Percentiles rank a stretch among this genome's conserved stretches.
These are phyloP conservation scores for Podilymbus podiceps DNA, from an alignment of 2,113 vertebrate species.

Conservation along the genomic window DNA sequence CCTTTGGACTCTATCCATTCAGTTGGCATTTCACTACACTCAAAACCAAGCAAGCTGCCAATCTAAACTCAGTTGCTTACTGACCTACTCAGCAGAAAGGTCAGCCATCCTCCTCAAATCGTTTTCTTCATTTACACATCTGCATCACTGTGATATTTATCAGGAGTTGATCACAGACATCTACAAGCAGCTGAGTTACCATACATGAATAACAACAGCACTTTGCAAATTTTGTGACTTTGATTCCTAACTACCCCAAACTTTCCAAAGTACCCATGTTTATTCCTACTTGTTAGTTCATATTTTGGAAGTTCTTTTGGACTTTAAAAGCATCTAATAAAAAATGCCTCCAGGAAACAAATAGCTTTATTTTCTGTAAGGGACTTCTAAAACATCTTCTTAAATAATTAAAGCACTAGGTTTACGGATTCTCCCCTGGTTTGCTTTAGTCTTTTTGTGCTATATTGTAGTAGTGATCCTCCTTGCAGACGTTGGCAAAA, in stretches of 20 bases:
- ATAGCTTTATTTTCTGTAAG: not conserved
- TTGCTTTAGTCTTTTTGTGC: not conserved
- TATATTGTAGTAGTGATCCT: not conserved
- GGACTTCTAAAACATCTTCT: not conserved
- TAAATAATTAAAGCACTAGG: not conserved
- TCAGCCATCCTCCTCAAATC: not conserved
- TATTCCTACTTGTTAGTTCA: not conserved
- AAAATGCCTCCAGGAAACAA: not conserved
- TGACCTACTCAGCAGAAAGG: conserved; percentile 31
- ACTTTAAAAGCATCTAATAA: not conserved
- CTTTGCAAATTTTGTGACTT: not conserved
- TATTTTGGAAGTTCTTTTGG: not conserved
- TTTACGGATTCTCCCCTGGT: not conserved
- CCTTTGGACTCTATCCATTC: not conserved
- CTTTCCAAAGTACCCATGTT: not conserved
- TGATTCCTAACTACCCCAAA: not conserved
- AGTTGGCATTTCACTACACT: not conserved
- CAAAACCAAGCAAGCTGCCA: not conserved
- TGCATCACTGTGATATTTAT: not conserved
- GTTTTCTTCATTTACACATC: not conserved
- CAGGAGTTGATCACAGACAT: not conserved
- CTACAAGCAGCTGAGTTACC: not conserved
- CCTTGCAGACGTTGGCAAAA: not conserved
- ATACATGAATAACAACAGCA: not conserved
- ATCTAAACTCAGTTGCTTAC: not conserved